A percentile compares a stretch with the other conserved stretches of the same genome.
Evolutionary conservation across 2,113 vertebrate species (phyloP).

Genomic region (Riparia riparia): DNA sequence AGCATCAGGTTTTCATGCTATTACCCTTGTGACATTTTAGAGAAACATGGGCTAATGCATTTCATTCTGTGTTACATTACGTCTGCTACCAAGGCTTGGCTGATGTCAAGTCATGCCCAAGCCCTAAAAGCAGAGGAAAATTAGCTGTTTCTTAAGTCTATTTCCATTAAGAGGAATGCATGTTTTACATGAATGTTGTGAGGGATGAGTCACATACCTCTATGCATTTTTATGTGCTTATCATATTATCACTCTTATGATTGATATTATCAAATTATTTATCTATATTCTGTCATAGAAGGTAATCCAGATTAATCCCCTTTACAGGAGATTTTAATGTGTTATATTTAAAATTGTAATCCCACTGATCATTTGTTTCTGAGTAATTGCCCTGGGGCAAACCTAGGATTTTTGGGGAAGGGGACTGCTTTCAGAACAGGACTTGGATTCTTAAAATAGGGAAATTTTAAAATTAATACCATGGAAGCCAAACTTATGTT

Average conservation of each 20-base stretch:
- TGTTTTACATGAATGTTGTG: neutral
- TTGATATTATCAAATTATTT: neutral
- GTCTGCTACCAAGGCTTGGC: neutral
- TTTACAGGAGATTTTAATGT: neutral
- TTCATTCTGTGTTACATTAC: conserved; percentile 1
- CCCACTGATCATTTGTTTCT: neutral
- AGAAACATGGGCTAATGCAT: neutral
- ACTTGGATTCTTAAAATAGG: neutral
- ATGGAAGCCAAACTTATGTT: neutral
- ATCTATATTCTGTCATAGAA: neutral
- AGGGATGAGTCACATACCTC: neutral
- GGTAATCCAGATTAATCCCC: neutral
- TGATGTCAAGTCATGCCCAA: neutral
- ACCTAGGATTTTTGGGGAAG: neutral
- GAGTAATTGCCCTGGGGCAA: neutral
- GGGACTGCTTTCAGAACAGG: neutral
- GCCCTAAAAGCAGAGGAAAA: neutral
- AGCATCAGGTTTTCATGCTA: conserved; percentile 30
- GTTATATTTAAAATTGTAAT: neutral
- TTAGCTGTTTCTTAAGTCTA: neutral
- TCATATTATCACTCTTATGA: neutral
- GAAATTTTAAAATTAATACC: neutral
- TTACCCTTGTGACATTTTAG: conserved; percentile 40
- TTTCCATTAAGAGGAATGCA: neutral
- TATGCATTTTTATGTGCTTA: neutral